Base-by-base conservation (phyloP, 2,113 vertebrate species). In the Mormyrus iriodes region DNA sequence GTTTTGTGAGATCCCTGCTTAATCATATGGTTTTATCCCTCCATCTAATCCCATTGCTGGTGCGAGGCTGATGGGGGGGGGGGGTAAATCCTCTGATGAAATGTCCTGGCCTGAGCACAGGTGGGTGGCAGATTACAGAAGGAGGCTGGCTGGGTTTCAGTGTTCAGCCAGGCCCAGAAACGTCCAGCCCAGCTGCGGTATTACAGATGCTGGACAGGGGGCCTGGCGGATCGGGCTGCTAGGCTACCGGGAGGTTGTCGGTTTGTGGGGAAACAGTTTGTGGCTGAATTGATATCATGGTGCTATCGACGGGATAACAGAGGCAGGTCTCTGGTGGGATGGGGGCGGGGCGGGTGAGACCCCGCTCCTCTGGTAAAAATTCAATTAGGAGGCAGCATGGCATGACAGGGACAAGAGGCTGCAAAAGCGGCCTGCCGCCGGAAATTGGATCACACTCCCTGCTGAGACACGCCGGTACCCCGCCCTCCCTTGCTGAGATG, bases 401-500 rank as follows among this genome's bases (percentile, higher is more conserved):
- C 46, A 48, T 69, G 83, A 86, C 82, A 73, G 89, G 44, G 55
- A 48, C 44, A 51, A 85, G 88, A 24, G n/a, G 35, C 79, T 79
- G 88, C 84, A 24, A 89, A 35, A n/a, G 31, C 79, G 31, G 83
- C 55, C 27, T 24, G 19, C 61, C 7, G 13, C 39, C 35, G 83
- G 27, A 89, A 89, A 89, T 89, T 89, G 89, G 85, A 86, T 86
- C 83, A 58, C 46, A 86, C 65, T 89, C 83, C 89, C 89, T 69
- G 58, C 13, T 85, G 39, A 46, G 52, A 24, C 27, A 9, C 17
- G 1, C 31, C 44, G 31, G 15, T 53, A 9, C 24, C 17, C 42
- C 35, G 42, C 39, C 27, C 46, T 65, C 46, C 46, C n/a, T 27
- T 15, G 31, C 49, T 9, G 3, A 21, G 27, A 53, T 53, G 52